Percentiles rank a stretch among this genome's conserved stretches.
phyloP scores from a whole-genome alignment of 2,888 invertebrate genomes.

The Itoplectis maculator region DNA sequence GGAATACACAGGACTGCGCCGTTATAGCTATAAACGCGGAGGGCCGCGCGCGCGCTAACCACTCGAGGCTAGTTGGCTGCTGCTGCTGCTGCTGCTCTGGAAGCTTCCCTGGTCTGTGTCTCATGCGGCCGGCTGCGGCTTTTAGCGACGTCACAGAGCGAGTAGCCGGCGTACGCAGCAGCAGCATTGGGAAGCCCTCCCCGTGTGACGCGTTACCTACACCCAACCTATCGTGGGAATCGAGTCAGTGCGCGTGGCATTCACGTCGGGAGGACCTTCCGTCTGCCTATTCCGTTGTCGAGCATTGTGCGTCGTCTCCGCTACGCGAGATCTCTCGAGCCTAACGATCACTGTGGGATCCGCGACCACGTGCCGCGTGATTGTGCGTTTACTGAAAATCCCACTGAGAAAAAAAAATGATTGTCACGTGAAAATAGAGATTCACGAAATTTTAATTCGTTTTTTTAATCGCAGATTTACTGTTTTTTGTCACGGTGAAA shows the following conservation, averaged over 20 bases:
- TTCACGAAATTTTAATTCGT: neutral
- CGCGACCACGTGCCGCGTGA: constrained; percentile 73
- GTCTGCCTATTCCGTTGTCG: constrained; percentile 58
- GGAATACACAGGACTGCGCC: constrained; percentile 16
- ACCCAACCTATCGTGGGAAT: constrained; percentile 76
- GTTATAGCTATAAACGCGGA: neutral
- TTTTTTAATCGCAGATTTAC: too few species aligned
- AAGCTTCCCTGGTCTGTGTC: constrained; percentile 53
- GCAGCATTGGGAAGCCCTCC: constrained; percentile 56
- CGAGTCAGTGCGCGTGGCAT: constrained; percentile 63
- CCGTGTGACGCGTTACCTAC: constrained; percentile 70
- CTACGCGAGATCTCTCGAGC: constrained; percentile 10
- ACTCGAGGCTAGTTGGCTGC: constrained; percentile 30
- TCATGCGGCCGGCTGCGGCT: constrained; percentile 59
- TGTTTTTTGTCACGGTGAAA: too few species aligned
- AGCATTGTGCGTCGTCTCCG: neutral
- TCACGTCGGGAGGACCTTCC: constrained; percentile 6
- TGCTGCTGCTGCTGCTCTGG: too few species aligned
- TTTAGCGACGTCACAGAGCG: constrained; percentile 64
- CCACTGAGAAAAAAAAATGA: too few species aligned
- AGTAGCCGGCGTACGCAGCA: constrained; percentile 16
- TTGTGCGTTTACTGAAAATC: too few species aligned
- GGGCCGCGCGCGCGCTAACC: constrained; percentile 25
- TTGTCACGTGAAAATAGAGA: neutral
- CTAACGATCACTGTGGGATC: constrained; percentile 36